These are phyloP conservation scores for Sialia sialis DNA, from an alignment of 2,113 vertebrate species.

Conservation along the genomic window DNA sequence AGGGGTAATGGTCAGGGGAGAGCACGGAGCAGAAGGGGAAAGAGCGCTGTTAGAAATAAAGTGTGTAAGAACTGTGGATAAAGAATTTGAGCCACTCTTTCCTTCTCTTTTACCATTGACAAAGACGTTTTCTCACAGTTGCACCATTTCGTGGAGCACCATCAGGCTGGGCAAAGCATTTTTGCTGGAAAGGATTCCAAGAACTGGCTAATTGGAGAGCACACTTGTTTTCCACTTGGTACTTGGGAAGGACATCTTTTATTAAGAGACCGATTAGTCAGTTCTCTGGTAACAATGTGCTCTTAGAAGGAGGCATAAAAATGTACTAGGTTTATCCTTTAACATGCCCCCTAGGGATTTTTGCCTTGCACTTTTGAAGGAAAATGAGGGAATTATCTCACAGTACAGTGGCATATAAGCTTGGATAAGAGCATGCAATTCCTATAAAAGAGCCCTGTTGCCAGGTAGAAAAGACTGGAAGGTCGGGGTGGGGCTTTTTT, in stretches of 20 bases:
- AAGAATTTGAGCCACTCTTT: background rate
- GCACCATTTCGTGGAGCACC: background rate
- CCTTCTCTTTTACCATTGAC: background rate
- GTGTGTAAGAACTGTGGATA: background rate
- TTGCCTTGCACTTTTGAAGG: background rate
- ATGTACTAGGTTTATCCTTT: background rate
- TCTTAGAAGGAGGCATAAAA: background rate
- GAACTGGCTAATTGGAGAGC: background rate
- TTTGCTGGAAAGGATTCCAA: background rate
- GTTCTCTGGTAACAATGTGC: background rate
- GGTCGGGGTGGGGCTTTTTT: background rate
- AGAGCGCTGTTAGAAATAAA: background rate
- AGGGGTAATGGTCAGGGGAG: background rate
- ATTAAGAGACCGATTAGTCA: background rate
- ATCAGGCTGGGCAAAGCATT: background rate
- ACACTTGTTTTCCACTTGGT: background rate
- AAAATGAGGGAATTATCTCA: background rate
- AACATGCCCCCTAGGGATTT: background rate
- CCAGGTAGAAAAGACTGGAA: slow-evolving; percentile 4
- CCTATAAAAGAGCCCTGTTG: background rate
- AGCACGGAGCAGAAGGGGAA: background rate
- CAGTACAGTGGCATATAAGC: background rate
- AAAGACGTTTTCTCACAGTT: background rate
- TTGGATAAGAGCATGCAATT: background rate
- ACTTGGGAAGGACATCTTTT: background rate